Base-by-base conservation (phyloP, 2,797 vertebrate species). In the Crypturellus tataupa region DNA sequence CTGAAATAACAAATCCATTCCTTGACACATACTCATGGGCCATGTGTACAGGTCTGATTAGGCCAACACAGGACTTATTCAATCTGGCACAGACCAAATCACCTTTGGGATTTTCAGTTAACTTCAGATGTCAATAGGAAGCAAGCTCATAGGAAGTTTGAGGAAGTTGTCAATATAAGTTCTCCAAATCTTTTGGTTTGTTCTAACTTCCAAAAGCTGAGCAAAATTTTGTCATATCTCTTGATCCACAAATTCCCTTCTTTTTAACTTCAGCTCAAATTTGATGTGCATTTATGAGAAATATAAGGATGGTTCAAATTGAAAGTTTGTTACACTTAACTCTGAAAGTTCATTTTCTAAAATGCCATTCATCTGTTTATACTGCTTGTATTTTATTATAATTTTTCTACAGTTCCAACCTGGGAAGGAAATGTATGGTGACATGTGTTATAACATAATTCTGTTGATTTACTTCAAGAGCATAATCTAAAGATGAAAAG, bases 141-240 rank as follows among this genome's bases (percentile, higher is more conserved):
- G 58, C 42, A 13, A 1, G 24, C 10, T 31, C 20, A 19, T 3
- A 58, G n/a, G 31, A 69, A 70, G 5, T 37, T 2, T 0, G 16
- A 94, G 63, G 31, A 84, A 81, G 6, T 11, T 8, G 6, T 56
- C 75, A 33, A 9, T 37, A 10, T 27, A 71, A 49, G 4, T 46
- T 37, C 20, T 94, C 40, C 18, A 58, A 55, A 76, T 31, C 10
- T 86, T 89, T 53, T 20, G 15, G 5, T 75, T 47, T 62, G 6
- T 24, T 72, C 25, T 35, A 72, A 16, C 9, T 69, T 85, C 20
- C 29, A 24, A 15, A 83, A 17, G 15, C 49, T 7, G 2, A 64
- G 8, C 37, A 27, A 88, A 62, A 19, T 49, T 93, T 65, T 75
- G 6, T 80, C 24, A 40, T 78, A 11, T 24, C 12, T 27, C 15